Evolutionary conservation across 2,888 invertebrate genomes (phyloP).

Genomic region (Acheta domesticus): DNA sequence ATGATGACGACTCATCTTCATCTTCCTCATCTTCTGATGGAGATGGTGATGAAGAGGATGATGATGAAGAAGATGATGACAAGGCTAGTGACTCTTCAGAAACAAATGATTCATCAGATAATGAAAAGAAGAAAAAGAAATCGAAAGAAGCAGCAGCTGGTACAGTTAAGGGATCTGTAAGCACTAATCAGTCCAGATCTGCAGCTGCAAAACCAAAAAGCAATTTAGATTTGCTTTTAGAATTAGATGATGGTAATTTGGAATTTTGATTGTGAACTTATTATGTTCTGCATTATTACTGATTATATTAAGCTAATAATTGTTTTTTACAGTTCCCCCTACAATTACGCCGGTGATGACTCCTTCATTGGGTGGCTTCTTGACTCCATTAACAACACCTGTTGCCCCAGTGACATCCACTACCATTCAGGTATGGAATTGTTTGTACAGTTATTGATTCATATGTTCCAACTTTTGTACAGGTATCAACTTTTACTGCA

Average conservation of each 20-base stretch:
- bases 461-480: too few relatives aligned
- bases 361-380: conserved; percentile 74
- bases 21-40: neutral
- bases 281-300: conserved; percentile 18
- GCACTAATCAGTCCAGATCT: neutral
- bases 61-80: conserved; percentile 39
- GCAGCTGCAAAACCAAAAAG: conserved; percentile 48
- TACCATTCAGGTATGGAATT: conserved; percentile 36
- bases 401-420: conserved; percentile 30
- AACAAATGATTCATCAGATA: conserved; percentile 51
- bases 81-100: conserved; percentile 34
- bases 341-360: conserved; percentile 72
- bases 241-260: conserved; percentile 64
- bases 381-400: conserved; percentile 58
- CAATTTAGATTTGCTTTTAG: conserved; percentile 78
- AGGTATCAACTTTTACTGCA: too few relatives aligned
- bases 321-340: conserved; percentile 51
- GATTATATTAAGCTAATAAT: neutral
- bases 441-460: neutral
- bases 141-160: conserved; percentile 40
- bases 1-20: neutral
- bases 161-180: neutral
- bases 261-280: neutral
- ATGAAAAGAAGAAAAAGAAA: conserved; percentile 45
- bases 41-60: conserved; percentile 32